Conservation (phyloP, 2,888 invertebrate genomes). For the Phalera bucephala region DNA sequence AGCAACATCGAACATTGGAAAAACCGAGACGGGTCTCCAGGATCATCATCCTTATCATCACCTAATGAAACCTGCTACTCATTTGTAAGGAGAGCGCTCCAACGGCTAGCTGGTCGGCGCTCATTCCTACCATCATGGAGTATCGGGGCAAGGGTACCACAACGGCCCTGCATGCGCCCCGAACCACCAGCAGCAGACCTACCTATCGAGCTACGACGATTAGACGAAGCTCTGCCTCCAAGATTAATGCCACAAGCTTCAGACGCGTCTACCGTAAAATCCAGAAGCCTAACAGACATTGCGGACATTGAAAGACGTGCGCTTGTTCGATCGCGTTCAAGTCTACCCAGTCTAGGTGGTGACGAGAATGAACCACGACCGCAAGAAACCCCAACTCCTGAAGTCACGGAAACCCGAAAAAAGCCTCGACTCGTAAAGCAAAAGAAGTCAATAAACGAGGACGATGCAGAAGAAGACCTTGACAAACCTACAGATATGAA, state of each 20-base stretch:
- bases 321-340: constrained; percentile 89
- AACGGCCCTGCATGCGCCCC: constrained; percentile 85
- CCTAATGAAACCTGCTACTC: constrained; percentile 97
- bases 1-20: constrained; percentile 72
- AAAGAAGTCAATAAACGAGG: constrained; percentile 92
- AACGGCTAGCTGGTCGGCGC: constrained; percentile 90
- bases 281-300: constrained; percentile 92
- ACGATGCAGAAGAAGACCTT: constrained; percentile 85
- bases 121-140: constrained; percentile 92
- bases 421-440: constrained; percentile 92
- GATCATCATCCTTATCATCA: constrained; percentile 94
- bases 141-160: constrained; percentile 53
- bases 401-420: constrained; percentile 81
- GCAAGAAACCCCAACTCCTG: constrained; percentile 47
- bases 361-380: constrained; percentile 58
- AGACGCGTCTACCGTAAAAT: constrained; percentile 87
- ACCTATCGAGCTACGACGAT: constrained; percentile 93
- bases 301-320: constrained; percentile 88
- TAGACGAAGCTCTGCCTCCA: constrained; percentile 84
- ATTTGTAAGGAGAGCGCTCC: constrained; percentile 93
- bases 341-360: constrained; percentile 86
- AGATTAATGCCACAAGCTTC: constrained; percentile 74
- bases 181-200: constrained; percentile 90
- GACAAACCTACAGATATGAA: constrained; percentile 88
- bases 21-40: constrained; percentile 84